Evolutionary conservation across 2,888 invertebrate species (phyloP).

Genomic region (Monochamus alternatus): DNA sequence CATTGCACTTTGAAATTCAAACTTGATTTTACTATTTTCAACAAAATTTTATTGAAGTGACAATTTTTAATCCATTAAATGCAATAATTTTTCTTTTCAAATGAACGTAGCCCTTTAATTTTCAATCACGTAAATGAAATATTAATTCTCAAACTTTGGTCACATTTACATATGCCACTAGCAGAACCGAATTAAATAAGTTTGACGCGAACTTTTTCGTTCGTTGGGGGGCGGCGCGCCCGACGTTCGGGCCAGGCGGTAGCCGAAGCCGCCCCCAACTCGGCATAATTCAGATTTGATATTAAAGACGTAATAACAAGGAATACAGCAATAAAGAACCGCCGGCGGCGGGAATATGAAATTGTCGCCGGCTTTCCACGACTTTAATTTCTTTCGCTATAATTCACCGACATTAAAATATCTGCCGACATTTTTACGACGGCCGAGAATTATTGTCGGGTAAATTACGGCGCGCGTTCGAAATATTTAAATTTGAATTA

Average conservation of each 20-base stretch:
- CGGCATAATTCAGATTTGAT: slow-evolving; percentile 62
- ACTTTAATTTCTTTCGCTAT: slow-evolving; percentile 68
- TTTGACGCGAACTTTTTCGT: too few species aligned
- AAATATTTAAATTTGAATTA: slow-evolving; percentile 67
- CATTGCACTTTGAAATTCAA: too few species aligned
- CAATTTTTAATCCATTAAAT: too few species aligned
- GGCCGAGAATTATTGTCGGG: slow-evolving; percentile 64
- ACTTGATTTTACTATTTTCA: too few species aligned
- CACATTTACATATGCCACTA: too few species aligned
- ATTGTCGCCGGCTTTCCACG: slow-evolving; percentile 62
- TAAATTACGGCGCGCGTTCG: slow-evolving; percentile 67
- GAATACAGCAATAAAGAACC: slow-evolving; percentile 65
- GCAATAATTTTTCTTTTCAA: too few species aligned
- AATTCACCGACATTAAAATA: slow-evolving; percentile 67
- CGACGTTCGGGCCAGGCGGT: neutral
- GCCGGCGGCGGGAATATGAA: slow-evolving; percentile 64
- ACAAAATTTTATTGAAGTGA: too few species aligned
- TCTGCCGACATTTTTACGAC: slow-evolving; percentile 67
- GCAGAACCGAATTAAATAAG: too few species aligned
- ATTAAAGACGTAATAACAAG: slow-evolving; percentile 67
- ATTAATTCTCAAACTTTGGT: too few species aligned
- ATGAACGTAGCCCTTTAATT: too few species aligned
- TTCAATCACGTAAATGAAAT: too few species aligned
- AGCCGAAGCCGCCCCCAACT: slow-evolving; percentile 32
- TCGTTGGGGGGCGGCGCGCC: neutral